phyloP scores from a whole-genome alignment of 2,888 invertebrate genomes.

The Chrysopilus asiliformis region DNA sequence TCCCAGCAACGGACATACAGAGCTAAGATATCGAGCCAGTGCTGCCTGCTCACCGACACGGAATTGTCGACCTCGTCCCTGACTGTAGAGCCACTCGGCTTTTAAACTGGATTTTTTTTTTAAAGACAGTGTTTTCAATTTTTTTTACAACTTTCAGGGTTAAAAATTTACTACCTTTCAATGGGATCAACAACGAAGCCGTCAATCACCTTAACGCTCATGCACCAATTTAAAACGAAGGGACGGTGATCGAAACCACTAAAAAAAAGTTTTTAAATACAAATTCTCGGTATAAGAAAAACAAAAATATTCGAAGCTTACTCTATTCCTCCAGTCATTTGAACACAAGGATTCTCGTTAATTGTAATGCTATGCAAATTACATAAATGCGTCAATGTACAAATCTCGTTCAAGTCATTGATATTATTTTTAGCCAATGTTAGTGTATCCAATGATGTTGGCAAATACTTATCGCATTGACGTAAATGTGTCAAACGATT shows the following conservation, averaged over 20 bases:
- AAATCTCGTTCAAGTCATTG: conserved; percentile 73
- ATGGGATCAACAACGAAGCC: conserved; percentile 80
- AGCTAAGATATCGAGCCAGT: conserved; percentile 67
- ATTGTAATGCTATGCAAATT: conserved; percentile 71
- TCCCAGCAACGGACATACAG: conserved; percentile 73
- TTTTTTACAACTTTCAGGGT: too few species aligned
- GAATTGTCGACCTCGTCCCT: conserved; percentile 82
- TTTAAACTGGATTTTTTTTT: too few species aligned
- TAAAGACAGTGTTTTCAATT: too few species aligned
- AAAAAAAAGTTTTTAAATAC: conserved; percentile 21
- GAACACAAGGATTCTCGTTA: conserved; percentile 77
- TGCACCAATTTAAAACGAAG: conserved; percentile 87
- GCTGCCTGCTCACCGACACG: conserved; percentile 72
- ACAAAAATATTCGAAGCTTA: conserved; percentile 31
- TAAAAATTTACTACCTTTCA: conserved; percentile 53
- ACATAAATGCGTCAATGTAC: conserved; percentile 60
- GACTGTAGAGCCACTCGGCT: conserved; percentile 92
- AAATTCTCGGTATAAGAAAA: neutral
- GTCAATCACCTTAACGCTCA: conserved; percentile 75
- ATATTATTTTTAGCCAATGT: conserved; percentile 74
- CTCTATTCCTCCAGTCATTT: conserved; percentile 62
- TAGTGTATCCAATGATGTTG: conserved; percentile 56
- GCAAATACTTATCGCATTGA: conserved; percentile 72
- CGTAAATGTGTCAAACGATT: conserved; percentile 72
- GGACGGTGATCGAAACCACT: conserved; percentile 87